phyloP scores from a whole-genome alignment of 2,888 invertebrate species.

The Apotomis turbidana region DNA sequence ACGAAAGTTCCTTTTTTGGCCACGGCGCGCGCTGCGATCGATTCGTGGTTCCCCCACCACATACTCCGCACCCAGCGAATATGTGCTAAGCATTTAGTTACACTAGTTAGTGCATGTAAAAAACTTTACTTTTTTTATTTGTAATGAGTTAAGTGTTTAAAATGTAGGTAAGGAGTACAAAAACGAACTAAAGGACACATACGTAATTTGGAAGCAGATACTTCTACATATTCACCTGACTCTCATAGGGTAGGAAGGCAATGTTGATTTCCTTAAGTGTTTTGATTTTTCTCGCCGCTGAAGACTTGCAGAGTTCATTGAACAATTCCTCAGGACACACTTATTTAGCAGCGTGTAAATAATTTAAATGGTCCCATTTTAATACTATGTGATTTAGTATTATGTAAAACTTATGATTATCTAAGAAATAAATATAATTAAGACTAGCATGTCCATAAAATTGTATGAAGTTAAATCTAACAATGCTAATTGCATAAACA shows the following conservation, averaged over 20 bases:
- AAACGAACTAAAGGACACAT: no score
- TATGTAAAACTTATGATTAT: not conserved
- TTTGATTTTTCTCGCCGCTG: slow-evolving; percentile 97
- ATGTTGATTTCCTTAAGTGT: slow-evolving; percentile 99
- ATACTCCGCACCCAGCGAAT: no score
- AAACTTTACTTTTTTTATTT: no score
- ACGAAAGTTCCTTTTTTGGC: no score
- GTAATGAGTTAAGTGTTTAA: no score
- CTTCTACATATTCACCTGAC: slow-evolving; percentile 89
- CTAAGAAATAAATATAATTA: not conserved
- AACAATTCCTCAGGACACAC: slow-evolving; percentile 98
- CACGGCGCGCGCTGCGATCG: no score
- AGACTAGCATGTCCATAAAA: not conserved
- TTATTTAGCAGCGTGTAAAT: slow-evolving; percentile 81
- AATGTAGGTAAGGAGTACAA: no score
- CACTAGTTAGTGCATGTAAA: not conserved
- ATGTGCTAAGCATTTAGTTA: not conserved
- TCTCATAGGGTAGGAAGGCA: slow-evolving; percentile 98
- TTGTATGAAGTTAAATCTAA: not conserved
- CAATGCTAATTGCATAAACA: no score
- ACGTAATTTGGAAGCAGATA: slow-evolving; percentile 26
- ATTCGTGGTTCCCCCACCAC: no score
- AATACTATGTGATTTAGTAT: slow-evolving; percentile 19
- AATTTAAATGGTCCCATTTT: slow-evolving; percentile 47
- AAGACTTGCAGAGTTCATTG: slow-evolving; percentile 98